These are phyloP conservation scores for Elgaria multicarinata DNA, from an alignment of 2,113 vertebrate genomes.

Conservation along the genomic window DNA sequence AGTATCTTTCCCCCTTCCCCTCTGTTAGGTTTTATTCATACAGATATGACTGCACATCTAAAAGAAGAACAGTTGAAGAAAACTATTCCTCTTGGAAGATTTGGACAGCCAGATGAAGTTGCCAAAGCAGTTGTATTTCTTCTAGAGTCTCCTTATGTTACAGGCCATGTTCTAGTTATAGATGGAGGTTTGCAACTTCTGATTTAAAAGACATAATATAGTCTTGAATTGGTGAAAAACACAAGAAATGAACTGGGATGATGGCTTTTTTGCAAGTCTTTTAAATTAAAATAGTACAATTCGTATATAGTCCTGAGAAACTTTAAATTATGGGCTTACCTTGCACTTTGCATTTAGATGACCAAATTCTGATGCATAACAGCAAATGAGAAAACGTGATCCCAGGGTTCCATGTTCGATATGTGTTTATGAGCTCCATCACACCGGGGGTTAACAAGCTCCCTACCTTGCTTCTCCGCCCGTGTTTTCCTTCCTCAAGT, in stretches of 20 bases:
- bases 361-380: neutral
- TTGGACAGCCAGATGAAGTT: conserved; percentile 87
- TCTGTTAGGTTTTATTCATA: conserved; percentile 87
- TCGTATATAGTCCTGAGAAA: neutral
- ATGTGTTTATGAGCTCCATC: neutral
- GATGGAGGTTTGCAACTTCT: conserved; percentile 91
- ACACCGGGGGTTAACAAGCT: too few species aligned
- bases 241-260: neutral
- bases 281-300: neutral
- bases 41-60: conserved; percentile 90
- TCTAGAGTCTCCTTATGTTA: conserved; percentile 87
- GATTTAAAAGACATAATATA: conserved; percentile 67
- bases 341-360: neutral
- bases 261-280: neutral
- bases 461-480: too few species aligned
- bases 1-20: conserved; percentile 29
- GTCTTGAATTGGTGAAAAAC: conserved; percentile 5
- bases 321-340: neutral
- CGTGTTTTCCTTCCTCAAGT: too few species aligned
- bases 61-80: conserved; percentile 77
- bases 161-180: conserved; percentile 88
- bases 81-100: conserved; percentile 85
- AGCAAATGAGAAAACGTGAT: neutral
- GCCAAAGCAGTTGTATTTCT: conserved; percentile 89
- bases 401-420: neutral